A percentile compares a stretch with the other conserved stretches of the same genome.
Evolutionary conservation across 2,888 invertebrate species (phyloP).

Genomic region (Willowsia nigromaculata): DNA sequence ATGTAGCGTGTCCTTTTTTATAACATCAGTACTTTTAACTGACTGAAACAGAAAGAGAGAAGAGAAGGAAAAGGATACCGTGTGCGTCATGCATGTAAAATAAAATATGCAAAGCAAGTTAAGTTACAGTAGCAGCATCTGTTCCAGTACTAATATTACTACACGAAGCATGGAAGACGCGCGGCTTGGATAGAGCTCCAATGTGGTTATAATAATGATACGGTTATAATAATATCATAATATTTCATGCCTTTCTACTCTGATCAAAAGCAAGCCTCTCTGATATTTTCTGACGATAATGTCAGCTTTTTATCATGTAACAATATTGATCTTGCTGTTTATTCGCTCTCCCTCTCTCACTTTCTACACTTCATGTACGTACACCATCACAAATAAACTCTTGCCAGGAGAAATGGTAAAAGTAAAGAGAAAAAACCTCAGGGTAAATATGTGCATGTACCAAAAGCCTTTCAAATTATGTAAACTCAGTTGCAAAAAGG

Average conservation of each 20-base stretch:
- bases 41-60: not conserved
- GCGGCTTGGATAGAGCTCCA: not conserved
- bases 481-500: slow-evolving; percentile 7
- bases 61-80: not conserved
- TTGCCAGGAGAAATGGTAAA: not conserved
- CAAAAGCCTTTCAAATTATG: slow-evolving; percentile 25
- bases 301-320: slow-evolving; percentile 47
- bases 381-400: slow-evolving; percentile 1
- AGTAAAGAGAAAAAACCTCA: slow-evolving; percentile 5
- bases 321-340: slow-evolving; percentile 52
- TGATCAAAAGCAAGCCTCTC: slow-evolving; percentile 52
- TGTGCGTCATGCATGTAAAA: slow-evolving; percentile 26
- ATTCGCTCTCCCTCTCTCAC: not conserved
- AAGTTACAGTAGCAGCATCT: slow-evolving; percentile 48
- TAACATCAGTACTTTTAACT: not conserved
- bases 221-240: slow-evolving; percentile 46
- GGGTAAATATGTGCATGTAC: slow-evolving; percentile 14
- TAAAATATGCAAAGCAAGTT: slow-evolving; percentile 45
- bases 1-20: not conserved
- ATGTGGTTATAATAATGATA: slow-evolving; percentile 52
- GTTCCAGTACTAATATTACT: not conserved
- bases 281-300: slow-evolving; percentile 51
- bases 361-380: slow-evolving; percentile 15
- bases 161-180: not conserved
- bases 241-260: slow-evolving; percentile 58